phyloP scores from a whole-genome alignment of 2,888 invertebrate genomes.

The Parelbella ahira region DNA sequence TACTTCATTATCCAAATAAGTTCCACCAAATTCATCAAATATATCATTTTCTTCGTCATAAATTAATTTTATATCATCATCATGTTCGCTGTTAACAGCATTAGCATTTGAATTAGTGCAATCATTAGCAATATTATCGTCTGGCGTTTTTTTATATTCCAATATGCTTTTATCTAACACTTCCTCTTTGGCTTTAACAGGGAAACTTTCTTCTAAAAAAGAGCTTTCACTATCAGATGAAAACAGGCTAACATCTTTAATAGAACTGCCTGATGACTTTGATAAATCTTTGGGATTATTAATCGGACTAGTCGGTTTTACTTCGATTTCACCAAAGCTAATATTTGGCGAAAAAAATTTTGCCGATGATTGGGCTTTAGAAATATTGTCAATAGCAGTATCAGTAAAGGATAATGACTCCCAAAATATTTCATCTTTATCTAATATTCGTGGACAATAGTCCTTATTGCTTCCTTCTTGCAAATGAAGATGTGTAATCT shows the following conservation, averaged over 20 bases:
- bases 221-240: constrained; percentile 74
- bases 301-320: constrained; percentile 33
- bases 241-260: constrained; percentile 64
- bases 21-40: constrained; percentile 4
- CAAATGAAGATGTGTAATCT: not conserved
- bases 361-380: constrained; percentile 44
- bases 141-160: constrained; percentile 32
- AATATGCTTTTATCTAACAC: constrained; percentile 42
- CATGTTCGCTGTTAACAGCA: constrained; percentile 55
- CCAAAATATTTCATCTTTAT: constrained; percentile 29
- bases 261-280: constrained; percentile 28
- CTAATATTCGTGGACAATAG: constrained; percentile 23
- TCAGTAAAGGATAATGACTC: constrained; percentile 38
- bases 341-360: constrained; percentile 59
- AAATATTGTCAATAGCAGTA: constrained; percentile 48
- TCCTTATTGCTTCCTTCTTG: constrained; percentile 1
- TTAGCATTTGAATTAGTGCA: constrained; percentile 49
- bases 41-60: constrained; percentile 47
- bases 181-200: constrained; percentile 64
- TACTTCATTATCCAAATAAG: constrained; percentile 39
- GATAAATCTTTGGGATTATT: constrained; percentile 34
- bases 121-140: constrained; percentile 26
- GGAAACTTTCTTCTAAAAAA: constrained; percentile 81
- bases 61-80: constrained; percentile 61
- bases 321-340: constrained; percentile 52